A percentile compares a stretch with the other conserved stretches of the same genome.
phyloP scores from a whole-genome alignment of 2,113 vertebrate species.

The Phainopepla nitens region DNA sequence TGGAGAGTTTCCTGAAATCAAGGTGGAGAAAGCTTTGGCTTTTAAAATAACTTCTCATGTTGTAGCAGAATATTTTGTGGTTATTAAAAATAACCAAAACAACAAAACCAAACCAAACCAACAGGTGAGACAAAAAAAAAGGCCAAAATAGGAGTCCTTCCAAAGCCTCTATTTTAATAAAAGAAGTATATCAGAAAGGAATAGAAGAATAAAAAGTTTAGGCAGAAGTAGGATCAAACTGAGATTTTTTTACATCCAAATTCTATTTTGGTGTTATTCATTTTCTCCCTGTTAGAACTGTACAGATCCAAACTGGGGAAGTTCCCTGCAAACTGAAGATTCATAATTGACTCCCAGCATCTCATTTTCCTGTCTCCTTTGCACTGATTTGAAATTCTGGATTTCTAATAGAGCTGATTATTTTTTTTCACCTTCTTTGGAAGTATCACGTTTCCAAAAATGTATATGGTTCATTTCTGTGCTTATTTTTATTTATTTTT shows the following conservation, averaged over 20 bases:
- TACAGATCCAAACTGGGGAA: not conserved
- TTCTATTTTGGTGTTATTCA: not conserved
- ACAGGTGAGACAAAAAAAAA: not conserved
- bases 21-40: not conserved
- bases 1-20: not conserved
- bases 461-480: not conserved
- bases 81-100: not conserved
- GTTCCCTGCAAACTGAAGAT: not conserved
- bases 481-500: conserved; percentile 29
- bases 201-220: not conserved
- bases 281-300: not conserved
- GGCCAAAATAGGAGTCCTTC: not conserved
- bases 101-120: not conserved
- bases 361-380: not conserved
- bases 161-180: not conserved
- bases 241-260: not conserved
- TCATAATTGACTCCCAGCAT: not conserved
- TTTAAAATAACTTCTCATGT: not conserved
- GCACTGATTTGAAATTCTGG: not conserved
- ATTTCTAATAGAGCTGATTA: not conserved
- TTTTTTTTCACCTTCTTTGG: not conserved
- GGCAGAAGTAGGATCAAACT: not conserved
- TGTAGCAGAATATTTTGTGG: not conserved
- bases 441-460: not conserved
- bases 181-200: not conserved